phyloP scores from a whole-genome alignment of 2,888 invertebrate species.

The Coecobrya sp. region DNA sequence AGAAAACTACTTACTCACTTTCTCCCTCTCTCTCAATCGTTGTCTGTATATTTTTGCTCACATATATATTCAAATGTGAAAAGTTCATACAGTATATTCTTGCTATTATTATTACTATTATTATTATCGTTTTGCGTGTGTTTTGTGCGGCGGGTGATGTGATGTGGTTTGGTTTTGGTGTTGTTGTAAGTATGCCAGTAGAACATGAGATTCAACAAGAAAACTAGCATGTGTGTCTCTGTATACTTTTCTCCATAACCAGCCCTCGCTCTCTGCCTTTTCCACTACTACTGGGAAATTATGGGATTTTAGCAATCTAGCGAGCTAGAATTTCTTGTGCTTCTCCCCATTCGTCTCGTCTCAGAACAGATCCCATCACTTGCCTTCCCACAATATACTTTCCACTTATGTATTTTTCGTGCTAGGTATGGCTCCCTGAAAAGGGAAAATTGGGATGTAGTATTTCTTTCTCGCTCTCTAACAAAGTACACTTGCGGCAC shows the following conservation, averaged over 20 bases:
- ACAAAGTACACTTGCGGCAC: background rate
- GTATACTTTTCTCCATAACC: background rate
- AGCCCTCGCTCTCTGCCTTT: background rate
- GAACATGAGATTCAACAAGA: slow-evolving; percentile 49
- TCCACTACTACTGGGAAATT: slow-evolving; percentile 49
- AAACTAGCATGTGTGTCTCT: slow-evolving; percentile 25
- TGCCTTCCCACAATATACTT: slow-evolving; percentile 4
- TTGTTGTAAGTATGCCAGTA: slow-evolving; percentile 72
- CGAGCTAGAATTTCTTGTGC: background rate
- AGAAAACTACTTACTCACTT: slow-evolving; percentile 79
- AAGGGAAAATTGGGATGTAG: background rate
- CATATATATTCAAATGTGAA: background rate
- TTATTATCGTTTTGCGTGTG: slow-evolving; percentile 49
- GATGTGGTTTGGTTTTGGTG: slow-evolving; percentile 65
- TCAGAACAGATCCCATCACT: background rate
- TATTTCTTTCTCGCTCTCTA: background rate
- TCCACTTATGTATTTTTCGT: background rate
- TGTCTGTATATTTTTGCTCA: slow-evolving; percentile 10
- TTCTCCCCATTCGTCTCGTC: background rate
- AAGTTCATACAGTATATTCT: slow-evolving; percentile 24
- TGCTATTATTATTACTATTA: background rate
- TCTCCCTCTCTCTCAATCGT: slow-evolving; percentile 20
- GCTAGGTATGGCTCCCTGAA: background rate
- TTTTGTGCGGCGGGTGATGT: slow-evolving; percentile 41
- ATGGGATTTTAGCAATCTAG: slow-evolving; percentile 55